These are phyloP conservation scores for Chrysolina americana DNA, from an alignment of 2,888 invertebrate species.

Conservation along the genomic window DNA sequence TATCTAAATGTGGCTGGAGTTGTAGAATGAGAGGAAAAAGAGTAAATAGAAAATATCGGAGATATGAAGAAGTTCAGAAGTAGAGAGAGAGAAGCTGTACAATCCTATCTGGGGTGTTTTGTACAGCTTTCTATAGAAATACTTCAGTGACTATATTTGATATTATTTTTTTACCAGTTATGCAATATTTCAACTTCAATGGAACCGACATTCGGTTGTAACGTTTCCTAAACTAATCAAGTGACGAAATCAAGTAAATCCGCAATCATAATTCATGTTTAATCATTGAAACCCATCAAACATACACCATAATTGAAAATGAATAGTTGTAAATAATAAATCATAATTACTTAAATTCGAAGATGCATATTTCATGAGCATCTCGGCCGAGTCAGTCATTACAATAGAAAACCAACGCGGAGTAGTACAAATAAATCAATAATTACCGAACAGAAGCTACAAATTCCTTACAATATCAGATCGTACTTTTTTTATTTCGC, in stretches of 20 bases:
- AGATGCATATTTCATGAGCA: constrained; percentile 13
- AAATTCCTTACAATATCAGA: constrained; percentile 49
- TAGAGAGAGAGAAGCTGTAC: no score
- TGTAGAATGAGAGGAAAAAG: no score
- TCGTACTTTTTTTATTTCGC: constrained; percentile 37
- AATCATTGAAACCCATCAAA: neutral
- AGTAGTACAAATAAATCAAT: constrained; percentile 44
- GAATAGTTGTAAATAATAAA: neutral
- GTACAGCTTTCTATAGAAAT: no score
- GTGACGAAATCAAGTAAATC: neutral
- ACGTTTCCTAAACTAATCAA: neutral
- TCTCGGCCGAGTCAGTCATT: constrained; percentile 20
- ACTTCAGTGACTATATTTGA: no score
- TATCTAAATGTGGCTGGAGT: no score
- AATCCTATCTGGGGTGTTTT: no score
- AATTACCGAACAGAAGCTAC: constrained; percentile 51
- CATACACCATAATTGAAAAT: constrained; percentile 5
- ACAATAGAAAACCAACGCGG: constrained; percentile 24
- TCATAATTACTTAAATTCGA: constrained; percentile 12
- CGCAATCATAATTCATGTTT: neutral
- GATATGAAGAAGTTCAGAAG: no score
- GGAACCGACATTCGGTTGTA: neutral
- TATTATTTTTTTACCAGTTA: no score
- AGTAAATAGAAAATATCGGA: no score
- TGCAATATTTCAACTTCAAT: neutral